Conservation (phyloP, 2,888 invertebrate genomes). For the Hypomecis punctinalis region DNA sequence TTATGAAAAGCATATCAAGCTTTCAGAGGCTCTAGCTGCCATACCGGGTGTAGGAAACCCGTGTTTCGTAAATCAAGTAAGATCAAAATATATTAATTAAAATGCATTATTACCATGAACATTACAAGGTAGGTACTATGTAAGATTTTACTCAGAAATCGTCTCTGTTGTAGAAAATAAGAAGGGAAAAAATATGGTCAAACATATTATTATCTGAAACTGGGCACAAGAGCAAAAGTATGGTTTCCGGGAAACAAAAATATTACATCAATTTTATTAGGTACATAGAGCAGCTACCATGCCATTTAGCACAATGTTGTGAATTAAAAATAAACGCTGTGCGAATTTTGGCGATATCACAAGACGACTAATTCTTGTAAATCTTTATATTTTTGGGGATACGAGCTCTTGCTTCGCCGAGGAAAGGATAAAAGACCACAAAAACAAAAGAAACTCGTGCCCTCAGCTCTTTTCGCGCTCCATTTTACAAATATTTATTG, state of each 20-base stretch:
- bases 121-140: too few relatives aligned
- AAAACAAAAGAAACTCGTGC: slow-evolving; percentile 5
- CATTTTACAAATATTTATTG: slow-evolving; percentile 3
- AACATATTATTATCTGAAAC: too few relatives aligned
- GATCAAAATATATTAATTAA: too few relatives aligned
- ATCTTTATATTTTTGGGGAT: neutral
- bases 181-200: too few relatives aligned
- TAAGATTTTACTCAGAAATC: too few relatives aligned
- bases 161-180: too few relatives aligned
- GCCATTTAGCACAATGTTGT: slow-evolving; percentile 28
- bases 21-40: too few relatives aligned
- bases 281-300: neutral
- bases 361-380: neutral
- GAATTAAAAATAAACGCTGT: slow-evolving; percentile 31
- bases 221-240: slow-evolving; percentile 73
- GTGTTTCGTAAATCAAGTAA: too few relatives aligned
- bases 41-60: too few relatives aligned
- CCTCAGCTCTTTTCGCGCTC: neutral
- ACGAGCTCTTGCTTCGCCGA: neutral
- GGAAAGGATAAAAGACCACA: neutral
- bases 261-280: neutral
- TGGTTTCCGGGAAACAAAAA: slow-evolving; percentile 54
- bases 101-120: too few relatives aligned
- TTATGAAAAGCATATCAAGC: too few relatives aligned
- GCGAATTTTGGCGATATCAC: slow-evolving; percentile 3